Evolutionary conservation across 1,140 invertebrate genomes (phyloP).

Genomic region (Drosophila lowei): DNA sequence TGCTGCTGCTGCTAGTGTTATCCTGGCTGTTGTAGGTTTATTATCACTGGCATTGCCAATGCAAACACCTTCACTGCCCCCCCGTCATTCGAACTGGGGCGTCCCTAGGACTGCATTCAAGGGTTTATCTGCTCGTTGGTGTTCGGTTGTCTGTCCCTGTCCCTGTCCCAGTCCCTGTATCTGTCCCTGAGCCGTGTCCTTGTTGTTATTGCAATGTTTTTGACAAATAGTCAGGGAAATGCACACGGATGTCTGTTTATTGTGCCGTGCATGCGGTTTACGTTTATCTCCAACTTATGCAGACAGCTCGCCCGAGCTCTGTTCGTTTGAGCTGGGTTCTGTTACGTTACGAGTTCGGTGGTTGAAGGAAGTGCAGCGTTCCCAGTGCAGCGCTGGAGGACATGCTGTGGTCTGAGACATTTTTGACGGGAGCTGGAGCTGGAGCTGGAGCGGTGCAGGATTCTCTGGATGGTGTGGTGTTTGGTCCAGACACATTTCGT

Average conservation of each 20-base stretch:
- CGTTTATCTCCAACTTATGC: conserved; percentile 81
- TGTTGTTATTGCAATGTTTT: conserved; percentile 80
- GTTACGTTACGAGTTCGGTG: conserved; percentile 1
- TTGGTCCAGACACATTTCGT: conserved; percentile 75
- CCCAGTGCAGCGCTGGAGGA: conserved; percentile 18
- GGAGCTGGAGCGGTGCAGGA: conserved; percentile 7
- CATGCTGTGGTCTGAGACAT: conserved; percentile 73
- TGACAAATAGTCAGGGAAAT: conserved; percentile 81
- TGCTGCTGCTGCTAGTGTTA: conserved; percentile 32
- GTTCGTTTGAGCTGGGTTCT: conserved; percentile 9
- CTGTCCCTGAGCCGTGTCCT: conserved; percentile 20
- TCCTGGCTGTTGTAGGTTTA: conserved; percentile 61
- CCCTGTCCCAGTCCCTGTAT: neutral
- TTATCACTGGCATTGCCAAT: conserved; percentile 72
- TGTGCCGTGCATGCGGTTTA: conserved; percentile 80
- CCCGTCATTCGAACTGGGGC: conserved; percentile 12
- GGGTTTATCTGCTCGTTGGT: conserved; percentile 73
- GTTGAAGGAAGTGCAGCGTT: conserved; percentile 10
- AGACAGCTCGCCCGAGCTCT: conserved; percentile 62
- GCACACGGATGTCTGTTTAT: conserved; percentile 82
- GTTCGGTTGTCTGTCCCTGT: conserved; percentile 49
- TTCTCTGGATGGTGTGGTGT: conserved; percentile 42
- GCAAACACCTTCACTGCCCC: conserved; percentile 56
- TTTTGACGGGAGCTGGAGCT: conserved; percentile 33
- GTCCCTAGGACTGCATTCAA: conserved; percentile 49